Conservation (phyloP, 2,888 invertebrate species). For the Hirtodrosophila confusa region DNA sequence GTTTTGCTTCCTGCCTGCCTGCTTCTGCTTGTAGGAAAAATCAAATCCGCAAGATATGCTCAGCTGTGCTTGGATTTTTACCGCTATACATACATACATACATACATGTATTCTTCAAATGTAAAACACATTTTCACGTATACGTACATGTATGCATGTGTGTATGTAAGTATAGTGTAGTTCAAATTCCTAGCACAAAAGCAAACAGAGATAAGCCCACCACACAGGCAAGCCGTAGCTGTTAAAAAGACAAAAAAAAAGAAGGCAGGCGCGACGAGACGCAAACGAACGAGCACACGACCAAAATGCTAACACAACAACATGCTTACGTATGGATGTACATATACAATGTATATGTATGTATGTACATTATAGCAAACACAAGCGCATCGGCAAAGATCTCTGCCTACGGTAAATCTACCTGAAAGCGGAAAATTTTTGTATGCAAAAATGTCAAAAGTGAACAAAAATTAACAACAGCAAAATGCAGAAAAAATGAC, state of each 20-base stretch:
- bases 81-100: conserved; percentile 1
- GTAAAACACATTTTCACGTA: conserved; percentile 9
- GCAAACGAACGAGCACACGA: conserved; percentile 44
- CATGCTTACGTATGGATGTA: conserved; percentile 2
- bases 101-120: conserved; percentile 4
- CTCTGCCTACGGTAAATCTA: conserved; percentile 67
- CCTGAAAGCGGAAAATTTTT: conserved; percentile 79
- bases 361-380: conserved; percentile 21
- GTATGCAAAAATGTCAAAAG: conserved; percentile 79
- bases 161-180: conserved; percentile 17
- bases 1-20: conserved; percentile 40
- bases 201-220: conserved; percentile 63
- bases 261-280: conserved; percentile 32
- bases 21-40: neutral
- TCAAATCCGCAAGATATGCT: conserved; percentile 21
- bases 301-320: conserved; percentile 45
- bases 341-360: neutral
- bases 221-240: conserved; percentile 35
- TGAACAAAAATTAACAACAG: conserved; percentile 62
- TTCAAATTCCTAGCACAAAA: conserved; percentile 61
- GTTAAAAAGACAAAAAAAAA: conserved; percentile 30
- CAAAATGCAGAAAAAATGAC: conserved; percentile 31
- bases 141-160: neutral
- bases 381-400: conserved; percentile 51
- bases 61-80: conserved; percentile 48